Conservation (phyloP, 2,888 invertebrate genomes). For the Parthenolecanium corni region DNA sequence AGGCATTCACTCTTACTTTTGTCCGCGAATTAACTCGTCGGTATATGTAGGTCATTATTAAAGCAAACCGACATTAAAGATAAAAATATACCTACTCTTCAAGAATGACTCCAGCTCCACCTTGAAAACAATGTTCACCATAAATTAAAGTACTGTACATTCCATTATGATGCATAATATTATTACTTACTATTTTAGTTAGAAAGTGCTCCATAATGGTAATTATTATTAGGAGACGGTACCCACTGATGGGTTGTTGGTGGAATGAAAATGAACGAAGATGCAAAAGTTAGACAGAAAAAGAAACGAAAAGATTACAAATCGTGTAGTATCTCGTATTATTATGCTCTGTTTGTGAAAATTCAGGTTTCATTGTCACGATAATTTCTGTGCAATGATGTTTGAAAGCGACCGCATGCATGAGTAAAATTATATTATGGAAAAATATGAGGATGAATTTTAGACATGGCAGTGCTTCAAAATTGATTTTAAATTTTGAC, state of each 20-base stretch:
- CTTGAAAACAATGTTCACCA: constrained; percentile 23
- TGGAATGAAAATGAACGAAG: no score
- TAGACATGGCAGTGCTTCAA: no score
- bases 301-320: constrained; percentile 4
- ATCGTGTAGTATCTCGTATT: constrained; percentile 1
- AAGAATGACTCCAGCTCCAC: constrained; percentile 14
- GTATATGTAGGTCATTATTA: constrained; percentile 24
- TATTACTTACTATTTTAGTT: constrained; percentile 17
- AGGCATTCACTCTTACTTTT: constrained; percentile 15
- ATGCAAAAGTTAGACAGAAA: not conserved
- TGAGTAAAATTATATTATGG: no score
- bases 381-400: not conserved
- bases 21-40: constrained; percentile 20
- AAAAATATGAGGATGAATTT: no score
- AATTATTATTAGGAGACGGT: constrained; percentile 10
- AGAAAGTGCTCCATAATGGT: constrained; percentile 22
- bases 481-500: no score
- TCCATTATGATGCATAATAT: constrained; percentile 23
- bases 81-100: constrained; percentile 13
- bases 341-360: constrained; percentile 16
- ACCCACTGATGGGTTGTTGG: not conserved
- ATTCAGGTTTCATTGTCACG: not conserved
- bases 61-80: constrained; percentile 18
- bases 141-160: constrained; percentile 5
- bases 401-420: no score